These are phyloP conservation scores for Alloplasta piceator DNA, from an alignment of 2,888 invertebrate species.

Conservation along the genomic window DNA sequence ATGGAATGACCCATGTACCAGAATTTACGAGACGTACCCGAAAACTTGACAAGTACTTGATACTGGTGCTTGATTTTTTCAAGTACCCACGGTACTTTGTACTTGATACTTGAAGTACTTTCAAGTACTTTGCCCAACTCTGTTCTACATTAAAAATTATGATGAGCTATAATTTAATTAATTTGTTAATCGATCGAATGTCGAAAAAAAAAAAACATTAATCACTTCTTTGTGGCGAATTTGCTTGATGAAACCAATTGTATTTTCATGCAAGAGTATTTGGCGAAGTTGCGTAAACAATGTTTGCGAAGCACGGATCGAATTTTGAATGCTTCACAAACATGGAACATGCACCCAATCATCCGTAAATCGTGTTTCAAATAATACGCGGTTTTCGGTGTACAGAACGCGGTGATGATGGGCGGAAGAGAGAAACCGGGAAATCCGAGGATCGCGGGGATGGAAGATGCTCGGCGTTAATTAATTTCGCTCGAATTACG, in stretches of 20 bases:
- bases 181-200: not conserved
- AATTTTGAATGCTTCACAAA: constrained; percentile 18
- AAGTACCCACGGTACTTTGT: no score
- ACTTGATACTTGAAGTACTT: no score
- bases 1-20: no score
- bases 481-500: constrained; percentile 49
- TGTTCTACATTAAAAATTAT: no score
- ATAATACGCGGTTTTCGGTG: constrained; percentile 42
- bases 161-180: not conserved
- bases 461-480: constrained; percentile 31
- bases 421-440: not conserved
- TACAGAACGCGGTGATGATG: constrained; percentile 7
- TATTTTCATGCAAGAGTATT: not conserved
- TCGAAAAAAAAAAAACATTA: not conserved
- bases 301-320: not conserved
- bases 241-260: not conserved
- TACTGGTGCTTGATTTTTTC: no score
- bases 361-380: constrained; percentile 45
- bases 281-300: not conserved
- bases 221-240: not conserved
- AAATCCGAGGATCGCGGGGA: not conserved
- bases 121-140: no score
- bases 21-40: no score
- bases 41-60: no score
- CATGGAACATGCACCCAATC: constrained; percentile 24